phyloP scores from a whole-genome alignment of 2,113 vertebrate genomes.

The Phalacrocorax aristotelis region DNA sequence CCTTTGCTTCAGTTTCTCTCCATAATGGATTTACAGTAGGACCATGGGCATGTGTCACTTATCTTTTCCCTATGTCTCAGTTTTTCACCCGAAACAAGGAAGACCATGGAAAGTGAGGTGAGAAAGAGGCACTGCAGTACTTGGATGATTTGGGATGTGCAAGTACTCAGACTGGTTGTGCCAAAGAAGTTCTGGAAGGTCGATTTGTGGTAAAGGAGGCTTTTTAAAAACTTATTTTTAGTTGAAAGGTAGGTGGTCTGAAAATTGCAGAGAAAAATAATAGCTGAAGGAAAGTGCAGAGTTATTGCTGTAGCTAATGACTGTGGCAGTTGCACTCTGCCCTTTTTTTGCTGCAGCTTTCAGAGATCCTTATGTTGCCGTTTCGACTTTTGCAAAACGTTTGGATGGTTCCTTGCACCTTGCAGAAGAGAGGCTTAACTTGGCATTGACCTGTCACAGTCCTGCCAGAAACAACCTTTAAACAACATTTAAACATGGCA shows the following conservation, averaged over 20 bases:
- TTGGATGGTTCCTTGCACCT: background rate
- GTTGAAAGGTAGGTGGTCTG: background rate
- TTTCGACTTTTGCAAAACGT: background rate
- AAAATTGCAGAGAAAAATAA: background rate
- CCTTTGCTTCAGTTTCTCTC: background rate
- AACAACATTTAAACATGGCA: background rate
- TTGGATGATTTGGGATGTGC: background rate
- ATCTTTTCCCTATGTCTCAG: background rate
- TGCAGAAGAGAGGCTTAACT: background rate
- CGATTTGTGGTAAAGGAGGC: background rate
- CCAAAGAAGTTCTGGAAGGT: background rate
- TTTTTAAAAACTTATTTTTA: background rate
- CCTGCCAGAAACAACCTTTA: background rate
- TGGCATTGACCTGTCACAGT: background rate
- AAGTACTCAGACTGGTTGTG: background rate
- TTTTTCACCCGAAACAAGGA: background rate
- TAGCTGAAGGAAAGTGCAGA: background rate
- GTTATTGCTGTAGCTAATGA: background rate
- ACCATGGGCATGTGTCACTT: background rate
- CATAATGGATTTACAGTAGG: background rate
- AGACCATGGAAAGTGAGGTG: background rate
- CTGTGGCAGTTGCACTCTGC: background rate
- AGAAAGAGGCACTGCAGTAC: background rate
- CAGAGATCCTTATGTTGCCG: background rate
- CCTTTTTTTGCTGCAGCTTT: background rate